These are phyloP conservation scores for Drosophila birchii DNA, from an alignment of 2,888 invertebrate genomes.

Conservation along the genomic window DNA sequence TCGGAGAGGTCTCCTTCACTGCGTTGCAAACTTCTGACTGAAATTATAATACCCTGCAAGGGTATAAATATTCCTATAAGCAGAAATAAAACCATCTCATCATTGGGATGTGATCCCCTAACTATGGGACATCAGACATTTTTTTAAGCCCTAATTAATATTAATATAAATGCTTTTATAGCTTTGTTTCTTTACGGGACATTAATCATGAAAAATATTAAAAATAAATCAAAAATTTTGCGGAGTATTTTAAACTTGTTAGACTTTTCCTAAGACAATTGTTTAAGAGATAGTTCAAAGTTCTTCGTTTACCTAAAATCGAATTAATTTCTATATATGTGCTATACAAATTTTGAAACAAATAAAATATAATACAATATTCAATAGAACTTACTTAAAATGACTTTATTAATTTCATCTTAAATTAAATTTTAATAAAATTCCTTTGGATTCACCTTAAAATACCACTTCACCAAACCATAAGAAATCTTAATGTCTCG, in stretches of 20 bases:
- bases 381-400: background rate
- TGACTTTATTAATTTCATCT: background rate
- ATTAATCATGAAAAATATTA: background rate
- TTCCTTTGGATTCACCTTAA: background rate
- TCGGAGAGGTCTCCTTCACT: too few species aligned
- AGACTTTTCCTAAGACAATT: too few species aligned
- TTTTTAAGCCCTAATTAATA: background rate
- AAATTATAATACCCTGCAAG: too few species aligned
- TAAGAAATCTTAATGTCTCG: background rate
- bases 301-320: too few species aligned
- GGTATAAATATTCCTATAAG: background rate
- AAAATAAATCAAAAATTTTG: too few species aligned
- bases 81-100: background rate
- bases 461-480: background rate
- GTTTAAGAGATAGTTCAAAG: too few species aligned
- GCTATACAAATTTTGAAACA: too few species aligned
- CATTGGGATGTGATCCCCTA: background rate
- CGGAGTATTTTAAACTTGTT: too few species aligned
- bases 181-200: background rate
- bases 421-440: background rate
- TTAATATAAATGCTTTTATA: background rate
- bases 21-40: too few species aligned
- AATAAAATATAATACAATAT: too few species aligned
- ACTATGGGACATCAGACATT: background rate
- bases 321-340: too few species aligned